Conservation (phyloP, 2,888 invertebrate genomes). For the Cactoblastis cactorum region DNA sequence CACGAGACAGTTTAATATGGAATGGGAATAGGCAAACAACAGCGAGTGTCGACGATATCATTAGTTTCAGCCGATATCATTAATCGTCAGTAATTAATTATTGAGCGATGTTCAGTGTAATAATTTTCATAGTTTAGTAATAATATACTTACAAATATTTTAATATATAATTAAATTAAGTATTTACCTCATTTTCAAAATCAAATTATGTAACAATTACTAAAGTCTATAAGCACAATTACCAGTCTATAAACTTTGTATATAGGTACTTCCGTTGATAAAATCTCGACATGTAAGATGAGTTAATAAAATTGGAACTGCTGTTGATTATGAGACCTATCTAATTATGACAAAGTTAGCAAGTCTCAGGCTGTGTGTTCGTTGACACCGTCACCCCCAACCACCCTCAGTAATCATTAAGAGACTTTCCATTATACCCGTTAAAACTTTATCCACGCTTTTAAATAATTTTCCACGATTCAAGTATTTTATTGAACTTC, state of each 20-base stretch:
- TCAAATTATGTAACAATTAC: too few species aligned
- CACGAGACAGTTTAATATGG: neutral
- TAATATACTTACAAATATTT: too few species aligned
- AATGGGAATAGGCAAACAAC: neutral
- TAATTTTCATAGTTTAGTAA: too few species aligned
- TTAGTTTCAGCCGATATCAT: slow-evolving; percentile 20
- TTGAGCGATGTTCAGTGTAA: neutral
- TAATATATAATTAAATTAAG: too few species aligned
- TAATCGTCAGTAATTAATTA: slow-evolving; percentile 21
- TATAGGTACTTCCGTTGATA: neutral
- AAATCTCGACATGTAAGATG: neutral
- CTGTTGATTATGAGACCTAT: slow-evolving; percentile 6
- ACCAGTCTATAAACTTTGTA: neutral
- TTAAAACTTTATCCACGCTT: slow-evolving; percentile 19
- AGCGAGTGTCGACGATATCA: slow-evolving; percentile 13
- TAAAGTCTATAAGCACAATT: too few species aligned
- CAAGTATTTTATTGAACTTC: neutral
- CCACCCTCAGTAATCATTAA: neutral
- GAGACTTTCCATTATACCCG: slow-evolving; percentile 16
- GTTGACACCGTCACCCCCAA: neutral
- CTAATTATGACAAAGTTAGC: slow-evolving; percentile 24
- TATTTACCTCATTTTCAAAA: too few species aligned
- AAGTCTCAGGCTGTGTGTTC: neutral
- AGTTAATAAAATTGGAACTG: neutral
- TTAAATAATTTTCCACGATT: slow-evolving; percentile 21